These are phyloP conservation scores for Prionace glauca DNA, from an alignment of 2,797 vertebrate genomes.

Conservation along the genomic window DNA sequence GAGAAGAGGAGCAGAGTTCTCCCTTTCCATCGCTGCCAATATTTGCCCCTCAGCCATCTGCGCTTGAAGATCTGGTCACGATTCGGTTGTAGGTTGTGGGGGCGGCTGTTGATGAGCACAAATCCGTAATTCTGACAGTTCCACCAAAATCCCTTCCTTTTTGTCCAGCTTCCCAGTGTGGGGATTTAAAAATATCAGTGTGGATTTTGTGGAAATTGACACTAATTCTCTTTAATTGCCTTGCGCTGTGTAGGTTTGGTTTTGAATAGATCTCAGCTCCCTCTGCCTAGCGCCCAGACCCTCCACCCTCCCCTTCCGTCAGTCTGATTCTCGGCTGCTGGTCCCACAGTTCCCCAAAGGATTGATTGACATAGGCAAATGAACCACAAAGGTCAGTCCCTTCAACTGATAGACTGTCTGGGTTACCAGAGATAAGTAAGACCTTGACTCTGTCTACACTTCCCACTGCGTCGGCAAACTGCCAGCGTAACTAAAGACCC, in stretches of 20 bases:
- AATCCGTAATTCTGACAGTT: background rate
- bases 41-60: too few species aligned
- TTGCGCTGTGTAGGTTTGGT: background rate
- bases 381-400: accelerated
- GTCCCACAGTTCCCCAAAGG: background rate
- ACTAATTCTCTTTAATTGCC: background rate
- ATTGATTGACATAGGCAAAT: background rate
- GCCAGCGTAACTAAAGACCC: too few species aligned
- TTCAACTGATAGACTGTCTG: too few species aligned
- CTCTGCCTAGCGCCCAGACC: background rate
- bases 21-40: too few species aligned
- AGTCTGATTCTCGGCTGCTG: background rate
- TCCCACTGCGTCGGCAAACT: too few species aligned
- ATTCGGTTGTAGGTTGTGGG: too few species aligned
- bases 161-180: background rate
- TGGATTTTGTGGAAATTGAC: too few species aligned
- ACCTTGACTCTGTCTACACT: too few species aligned
- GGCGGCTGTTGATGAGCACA: background rate
- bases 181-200: background rate
- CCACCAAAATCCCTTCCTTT: background rate
- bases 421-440: background rate
- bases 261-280: background rate
- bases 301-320: background rate
- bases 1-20: too few species aligned
- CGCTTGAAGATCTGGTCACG: too few species aligned